Evolutionary conservation across 2,113 vertebrate genomes (phyloP).

Genomic region (Percina caprodes): DNA sequence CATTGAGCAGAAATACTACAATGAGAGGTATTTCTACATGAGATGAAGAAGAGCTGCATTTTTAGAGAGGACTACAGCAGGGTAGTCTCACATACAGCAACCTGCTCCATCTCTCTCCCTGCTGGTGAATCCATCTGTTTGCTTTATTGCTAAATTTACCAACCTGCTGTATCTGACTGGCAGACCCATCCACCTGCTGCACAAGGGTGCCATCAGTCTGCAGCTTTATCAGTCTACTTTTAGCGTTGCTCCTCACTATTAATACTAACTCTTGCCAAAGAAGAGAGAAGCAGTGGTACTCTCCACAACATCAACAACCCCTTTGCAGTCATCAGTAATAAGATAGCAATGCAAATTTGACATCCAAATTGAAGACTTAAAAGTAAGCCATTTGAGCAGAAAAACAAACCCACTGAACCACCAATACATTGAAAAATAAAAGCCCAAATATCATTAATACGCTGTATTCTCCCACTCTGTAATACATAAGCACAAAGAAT

Average conservation of each 20-base stretch:
- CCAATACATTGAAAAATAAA: neutral
- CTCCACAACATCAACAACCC: neutral
- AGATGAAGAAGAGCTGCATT: conserved; percentile 9
- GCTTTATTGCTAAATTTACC: conserved; percentile 37
- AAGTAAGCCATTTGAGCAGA: neutral
- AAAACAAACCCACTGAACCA: neutral
- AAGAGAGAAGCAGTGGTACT: neutral
- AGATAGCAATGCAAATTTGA: neutral
- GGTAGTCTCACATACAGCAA: neutral
- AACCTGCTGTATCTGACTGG: conserved; percentile 25
- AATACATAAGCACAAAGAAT: conserved; percentile 49
- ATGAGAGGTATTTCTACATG: neutral
- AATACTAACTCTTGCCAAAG: neutral
- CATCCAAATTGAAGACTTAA: neutral
- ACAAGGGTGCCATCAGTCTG: neutral
- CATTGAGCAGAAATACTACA: neutral
- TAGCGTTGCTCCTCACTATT: neutral
- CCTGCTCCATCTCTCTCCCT: conserved; percentile 4
- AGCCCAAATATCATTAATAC: conserved; percentile 42
- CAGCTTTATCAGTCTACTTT: conserved; percentile 1
- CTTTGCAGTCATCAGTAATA: neutral
- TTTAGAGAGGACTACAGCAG: conserved; percentile 16
- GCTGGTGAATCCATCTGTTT: conserved; percentile 38
- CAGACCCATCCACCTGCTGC: conserved; percentile 33
- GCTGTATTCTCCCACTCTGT: conserved; percentile 54